Base-by-base conservation (phyloP, 2,113 vertebrate species). In the Natator depressus region DNA sequence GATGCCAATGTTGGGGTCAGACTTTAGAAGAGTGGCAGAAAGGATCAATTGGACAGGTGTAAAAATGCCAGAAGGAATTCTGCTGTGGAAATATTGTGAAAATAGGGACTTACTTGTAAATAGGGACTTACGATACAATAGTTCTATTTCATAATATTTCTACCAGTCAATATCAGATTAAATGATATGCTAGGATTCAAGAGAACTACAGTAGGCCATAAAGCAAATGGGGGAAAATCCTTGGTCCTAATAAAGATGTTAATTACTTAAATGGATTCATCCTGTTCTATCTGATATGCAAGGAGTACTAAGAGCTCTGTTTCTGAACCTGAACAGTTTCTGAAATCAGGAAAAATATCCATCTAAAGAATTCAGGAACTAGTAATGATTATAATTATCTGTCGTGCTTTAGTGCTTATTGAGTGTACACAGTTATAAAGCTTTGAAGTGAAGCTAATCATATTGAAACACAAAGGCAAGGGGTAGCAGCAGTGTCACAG, bases 331-430 rank as follows among this genome's bases (percentile, higher is more conserved):
- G 82, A 94, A 80, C 69, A 82, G 93, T 88, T 95, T 89, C 59
- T 80, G 84, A 96, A 94, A 95, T 55, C 11, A 90, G 53, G 88
- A 91, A 93, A 96, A 55, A n/a, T 89, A 83, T 87, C 53, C 16
- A 49, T 95, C 47, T 89, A 85, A 95, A 7, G 80, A 35, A 93
- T 83, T 9, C 1, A 10, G 8, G 10, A 95, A 54, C 17, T 96
- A 25, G 6, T 87, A 87, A 91, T 82, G 49, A 85, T 93, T 96
- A 24, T 93, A 82, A 93, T 94, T 94, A 88, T 54, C 80, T 65
- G n/a, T 8, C 91, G 55, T 87, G 46, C 35, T 96, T 96, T 80
- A 89, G 53, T 85, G 59, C 4, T 90, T 93, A 93, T 84, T 49
- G 84, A 81, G 6, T 49, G 50, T 51, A 11, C 8, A 29, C 24